Percentiles rank a stretch among this genome's conserved stretches.
These are phyloP conservation scores for Miltochrista miniata DNA, from an alignment of 2,888 invertebrate species.

Conservation along the genomic window DNA sequence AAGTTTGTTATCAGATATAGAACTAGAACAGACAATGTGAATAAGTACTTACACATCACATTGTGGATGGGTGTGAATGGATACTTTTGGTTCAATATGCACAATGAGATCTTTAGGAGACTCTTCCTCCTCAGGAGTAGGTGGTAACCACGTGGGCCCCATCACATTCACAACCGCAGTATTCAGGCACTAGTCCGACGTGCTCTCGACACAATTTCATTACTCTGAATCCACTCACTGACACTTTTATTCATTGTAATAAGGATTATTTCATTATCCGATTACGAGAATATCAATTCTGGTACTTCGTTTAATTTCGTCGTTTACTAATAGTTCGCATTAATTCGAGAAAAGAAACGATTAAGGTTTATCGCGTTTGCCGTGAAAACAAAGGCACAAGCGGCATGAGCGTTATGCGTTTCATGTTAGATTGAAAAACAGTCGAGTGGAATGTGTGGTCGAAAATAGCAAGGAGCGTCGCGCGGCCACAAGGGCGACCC, in stretches of 20 bases:
- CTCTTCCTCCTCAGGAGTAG: constrained; percentile 74
- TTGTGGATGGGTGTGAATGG: constrained; percentile 47
- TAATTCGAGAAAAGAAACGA: constrained; percentile 44
- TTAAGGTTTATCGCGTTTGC: constrained; percentile 48
- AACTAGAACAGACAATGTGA: constrained; percentile 16
- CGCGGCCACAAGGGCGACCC: constrained; percentile 78
- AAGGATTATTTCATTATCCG: constrained; percentile 34
- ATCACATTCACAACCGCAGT: constrained; percentile 51
- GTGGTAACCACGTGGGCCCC: constrained; percentile 74
- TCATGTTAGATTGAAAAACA: constrained; percentile 82
- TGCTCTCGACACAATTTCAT: constrained; percentile 49
- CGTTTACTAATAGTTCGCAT: constrained; percentile 43
- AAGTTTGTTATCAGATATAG: constrained; percentile 15
- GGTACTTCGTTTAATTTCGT: constrained; percentile 37
- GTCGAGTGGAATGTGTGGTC: constrained; percentile 79
- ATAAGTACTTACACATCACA: constrained; percentile 57
- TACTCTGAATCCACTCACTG: constrained; percentile 52
- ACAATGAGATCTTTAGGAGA: constrained; percentile 48
- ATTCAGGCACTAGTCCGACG: constrained; percentile 65
- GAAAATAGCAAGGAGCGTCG: constrained; percentile 81
- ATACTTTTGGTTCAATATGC: constrained; percentile 50
- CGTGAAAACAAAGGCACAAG: constrained; percentile 72
- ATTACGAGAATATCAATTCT: constrained; percentile 28
- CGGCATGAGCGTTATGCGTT: constrained; percentile 77
- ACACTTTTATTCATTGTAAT: constrained; percentile 56